These are phyloP conservation scores for Chymomyza costata DNA, from an alignment of 1,140 invertebrate genomes.

Conservation along the genomic window DNA sequence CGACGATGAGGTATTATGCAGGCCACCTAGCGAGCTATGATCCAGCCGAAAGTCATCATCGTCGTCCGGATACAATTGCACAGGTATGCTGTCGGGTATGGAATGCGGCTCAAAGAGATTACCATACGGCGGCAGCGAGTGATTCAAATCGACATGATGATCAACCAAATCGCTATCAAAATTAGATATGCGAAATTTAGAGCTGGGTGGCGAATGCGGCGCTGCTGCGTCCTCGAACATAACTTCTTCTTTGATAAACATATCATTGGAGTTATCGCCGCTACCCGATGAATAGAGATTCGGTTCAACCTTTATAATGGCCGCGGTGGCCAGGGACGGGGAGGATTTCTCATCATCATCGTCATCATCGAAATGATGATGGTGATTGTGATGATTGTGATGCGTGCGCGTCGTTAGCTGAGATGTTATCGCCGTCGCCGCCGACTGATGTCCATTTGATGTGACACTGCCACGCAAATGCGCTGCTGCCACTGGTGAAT, in stretches of 20 bases:
- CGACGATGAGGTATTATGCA: conserved; percentile 66
- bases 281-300: conserved; percentile 71
- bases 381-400: conserved; percentile 50
- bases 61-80: conserved; percentile 68
- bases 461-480: conserved; percentile 16
- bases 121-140: conserved; percentile 64
- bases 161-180: conserved; percentile 69
- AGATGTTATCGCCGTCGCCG: not conserved
- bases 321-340: conserved; percentile 72
- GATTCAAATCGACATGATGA: conserved; percentile 66
- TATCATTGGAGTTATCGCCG: conserved; percentile 71
- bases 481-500: conserved; percentile 32
- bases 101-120: conserved; percentile 73
- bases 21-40: conserved; percentile 63
- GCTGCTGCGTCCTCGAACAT: conserved; percentile 68
- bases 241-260: conserved; percentile 72
- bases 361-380: conserved; percentile 70
- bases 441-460: conserved; percentile 28
- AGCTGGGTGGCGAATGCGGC: conserved; percentile 71
- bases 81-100: conserved; percentile 72
- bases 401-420: conserved; percentile 13
- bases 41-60: conserved; percentile 71
- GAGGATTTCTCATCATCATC: conserved; percentile 74
- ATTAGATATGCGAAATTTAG: conserved; percentile 71
- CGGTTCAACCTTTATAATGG: conserved; percentile 70